Percentiles rank a stretch among this genome's conserved stretches.
phyloP scores from a whole-genome alignment of 1,140 invertebrate genomes.

The Heliconius nattereri region DNA sequence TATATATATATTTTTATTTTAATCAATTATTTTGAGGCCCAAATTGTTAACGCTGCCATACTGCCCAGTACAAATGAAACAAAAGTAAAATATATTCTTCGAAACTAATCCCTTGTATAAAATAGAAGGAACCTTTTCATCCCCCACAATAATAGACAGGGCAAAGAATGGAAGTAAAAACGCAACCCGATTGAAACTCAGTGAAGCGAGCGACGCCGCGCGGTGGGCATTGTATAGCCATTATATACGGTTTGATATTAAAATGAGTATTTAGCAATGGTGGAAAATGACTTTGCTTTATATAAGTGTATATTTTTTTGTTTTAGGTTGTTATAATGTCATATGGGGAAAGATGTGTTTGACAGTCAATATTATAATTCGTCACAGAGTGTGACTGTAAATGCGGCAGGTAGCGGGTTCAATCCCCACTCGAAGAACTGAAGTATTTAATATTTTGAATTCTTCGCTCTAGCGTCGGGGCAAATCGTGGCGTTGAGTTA shows the following conservation, averaged over 20 bases:
- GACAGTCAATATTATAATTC: no score
- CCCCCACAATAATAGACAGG: constrained; percentile 59
- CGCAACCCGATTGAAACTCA: constrained; percentile 69
- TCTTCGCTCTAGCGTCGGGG: no score
- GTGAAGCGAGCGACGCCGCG: constrained; percentile 62
- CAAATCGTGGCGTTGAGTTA: no score
- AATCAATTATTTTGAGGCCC: neutral
- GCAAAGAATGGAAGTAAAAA: constrained; percentile 50
- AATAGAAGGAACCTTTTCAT: constrained; percentile 68
- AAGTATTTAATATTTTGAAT: no score
- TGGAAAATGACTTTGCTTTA: constrained; percentile 21
- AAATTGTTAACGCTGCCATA: neutral
- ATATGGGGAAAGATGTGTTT: no score
- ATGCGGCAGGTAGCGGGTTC: no score
- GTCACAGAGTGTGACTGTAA: no score
- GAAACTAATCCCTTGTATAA: constrained; percentile 55
- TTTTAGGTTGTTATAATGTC: neutral
- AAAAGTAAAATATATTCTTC: constrained; percentile 15
- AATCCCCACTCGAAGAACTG: no score
- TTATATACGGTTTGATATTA: constrained; percentile 61
- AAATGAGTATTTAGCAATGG: constrained; percentile 49
- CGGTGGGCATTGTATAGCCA: constrained; percentile 55
- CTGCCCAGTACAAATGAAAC: neutral
- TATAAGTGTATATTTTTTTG: neutral
- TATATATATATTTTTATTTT: neutral